These are phyloP conservation scores for Caenorhabditis panamensis DNA, from an alignment of 2,888 invertebrate species.

Conservation along the genomic window DNA sequence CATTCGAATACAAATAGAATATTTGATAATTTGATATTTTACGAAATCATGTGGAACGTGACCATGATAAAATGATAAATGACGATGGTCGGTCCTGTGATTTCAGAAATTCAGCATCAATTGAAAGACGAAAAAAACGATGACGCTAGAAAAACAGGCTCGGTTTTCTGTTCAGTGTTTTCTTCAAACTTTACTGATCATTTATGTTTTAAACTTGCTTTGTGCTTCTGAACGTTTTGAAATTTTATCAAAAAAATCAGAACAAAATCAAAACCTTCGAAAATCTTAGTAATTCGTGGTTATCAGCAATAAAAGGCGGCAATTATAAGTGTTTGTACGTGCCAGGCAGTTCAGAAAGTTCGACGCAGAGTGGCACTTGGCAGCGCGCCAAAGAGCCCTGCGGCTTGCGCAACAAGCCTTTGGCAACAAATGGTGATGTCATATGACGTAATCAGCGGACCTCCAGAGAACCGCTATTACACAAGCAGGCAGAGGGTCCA, in stretches of 20 bases:
- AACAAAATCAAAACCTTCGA: neutral
- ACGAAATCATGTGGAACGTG: neutral
- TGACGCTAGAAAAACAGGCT: neutral
- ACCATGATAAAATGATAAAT: neutral
- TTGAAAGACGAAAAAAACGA: neutral
- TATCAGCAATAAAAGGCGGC: neutral
- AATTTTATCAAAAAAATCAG: constrained; percentile 2
- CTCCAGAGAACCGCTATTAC: constrained; percentile 44
- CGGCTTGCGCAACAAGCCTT: constrained; percentile 19
- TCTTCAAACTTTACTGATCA: neutral
- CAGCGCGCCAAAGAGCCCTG: constrained; percentile 42
- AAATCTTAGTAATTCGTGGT: too few species aligned
- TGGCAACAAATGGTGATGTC: constrained; percentile 63
- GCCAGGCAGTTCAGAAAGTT: neutral
- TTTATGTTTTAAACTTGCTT: too few species aligned
- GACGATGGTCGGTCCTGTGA: neutral
- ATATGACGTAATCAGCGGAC: constrained; percentile 60
- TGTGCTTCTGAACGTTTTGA: neutral
- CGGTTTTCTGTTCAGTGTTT: neutral
- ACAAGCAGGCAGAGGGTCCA: constrained; percentile 51
- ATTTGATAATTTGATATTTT: neutral
- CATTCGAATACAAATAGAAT: neutral
- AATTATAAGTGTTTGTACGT: constrained; percentile 1
- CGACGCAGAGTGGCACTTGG: constrained; percentile 24
- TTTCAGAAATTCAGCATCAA: neutral